phyloP scores from a whole-genome alignment of 2,888 invertebrate genomes.

The Synanthedon tipuliformis region DNA sequence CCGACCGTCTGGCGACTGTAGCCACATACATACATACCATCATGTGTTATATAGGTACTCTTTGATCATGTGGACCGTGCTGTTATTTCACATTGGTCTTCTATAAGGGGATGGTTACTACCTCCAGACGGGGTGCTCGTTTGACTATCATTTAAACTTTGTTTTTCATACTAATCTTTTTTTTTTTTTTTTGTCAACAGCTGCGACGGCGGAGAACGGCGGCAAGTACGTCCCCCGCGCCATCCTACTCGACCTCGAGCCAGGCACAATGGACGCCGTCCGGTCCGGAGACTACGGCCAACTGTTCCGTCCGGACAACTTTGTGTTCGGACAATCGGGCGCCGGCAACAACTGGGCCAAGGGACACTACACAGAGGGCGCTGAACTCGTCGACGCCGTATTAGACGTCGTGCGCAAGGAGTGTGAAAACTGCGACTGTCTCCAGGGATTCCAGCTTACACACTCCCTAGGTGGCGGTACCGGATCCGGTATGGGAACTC shows the following conservation, averaged over 20 bases:
- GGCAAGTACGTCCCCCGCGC: slow-evolving; percentile 96
- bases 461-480: slow-evolving; percentile 76
- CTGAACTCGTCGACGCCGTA: slow-evolving; percentile 85
- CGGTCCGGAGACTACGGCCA: slow-evolving; percentile 88
- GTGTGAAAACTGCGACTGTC: slow-evolving; percentile 92
- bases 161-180: neutral
- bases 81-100: too few species aligned
- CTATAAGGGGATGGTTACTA: too few species aligned
- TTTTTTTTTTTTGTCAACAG: slow-evolving; percentile 32
- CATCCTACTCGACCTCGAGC: slow-evolving; percentile 93
- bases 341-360: slow-evolving; percentile 90
- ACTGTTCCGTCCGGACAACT: slow-evolving; percentile 94
- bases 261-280: slow-evolving; percentile 96
- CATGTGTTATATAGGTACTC: too few species aligned
- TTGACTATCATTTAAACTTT: neutral
- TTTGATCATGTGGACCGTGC: too few species aligned
- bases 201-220: slow-evolving; percentile 92
- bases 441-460: slow-evolving; percentile 88
- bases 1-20: too few species aligned
- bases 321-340: slow-evolving; percentile 89
- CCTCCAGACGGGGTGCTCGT: too few species aligned
- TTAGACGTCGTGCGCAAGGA: slow-evolving; percentile 88
- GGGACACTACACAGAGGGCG: slow-evolving; percentile 93
- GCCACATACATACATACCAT: too few species aligned
- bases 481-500: slow-evolving; percentile 70